Base-by-base conservation (phyloP, 37 sponge, comb jelly and placozoan genomes). In the Agelas oroides region DNA sequence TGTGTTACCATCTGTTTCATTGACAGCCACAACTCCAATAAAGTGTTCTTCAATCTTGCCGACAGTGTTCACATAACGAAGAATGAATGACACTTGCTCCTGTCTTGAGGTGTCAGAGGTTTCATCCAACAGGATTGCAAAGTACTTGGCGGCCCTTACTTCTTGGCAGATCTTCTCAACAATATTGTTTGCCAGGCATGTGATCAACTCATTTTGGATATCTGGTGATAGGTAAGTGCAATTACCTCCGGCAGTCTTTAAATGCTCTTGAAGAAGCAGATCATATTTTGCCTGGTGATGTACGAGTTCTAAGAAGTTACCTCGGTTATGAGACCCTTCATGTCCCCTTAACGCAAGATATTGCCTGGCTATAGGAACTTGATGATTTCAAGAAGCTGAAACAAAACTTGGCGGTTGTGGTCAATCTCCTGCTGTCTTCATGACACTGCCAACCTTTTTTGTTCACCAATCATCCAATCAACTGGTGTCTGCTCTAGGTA, bases 171-270 rank as follows among this genome's bases (percentile, higher is more conserved):
- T 64, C 12, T 15, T 21, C n/a, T 64, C 25, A 73, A 41, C 28
- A 16, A 73, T 56, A 24, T 73, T 73, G 74, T 73, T 30, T 27
- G 74, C 74, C 74, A 73, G 12, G 23, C 27, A n/a, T 17, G 11
- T 34, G 13, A 53, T 64, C 11, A 64, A 27, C 65, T 64, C 25
- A 27, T 64, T 64, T 53, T 73, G 74, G 23, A 73, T 73, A 34
- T 73, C 74, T 53, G 74, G 74, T 41, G 74, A 73, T 28, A 73
- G 27, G 28, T 73, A 73, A 53, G 74, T 73, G 23, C 56, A 54
- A 73, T 53, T 73, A 53, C 53, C n/a, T 11, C 74, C 74, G 46
- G 54, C 54, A 11, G 46, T 73, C 25, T 64, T 21, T 64, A 64
- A 64, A 21, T 64, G 27, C 58, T 19, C 58, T 19, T 56, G 18